Conservation (phyloP, 2,888 invertebrate genomes). For the Calliphora vomitoria region DNA sequence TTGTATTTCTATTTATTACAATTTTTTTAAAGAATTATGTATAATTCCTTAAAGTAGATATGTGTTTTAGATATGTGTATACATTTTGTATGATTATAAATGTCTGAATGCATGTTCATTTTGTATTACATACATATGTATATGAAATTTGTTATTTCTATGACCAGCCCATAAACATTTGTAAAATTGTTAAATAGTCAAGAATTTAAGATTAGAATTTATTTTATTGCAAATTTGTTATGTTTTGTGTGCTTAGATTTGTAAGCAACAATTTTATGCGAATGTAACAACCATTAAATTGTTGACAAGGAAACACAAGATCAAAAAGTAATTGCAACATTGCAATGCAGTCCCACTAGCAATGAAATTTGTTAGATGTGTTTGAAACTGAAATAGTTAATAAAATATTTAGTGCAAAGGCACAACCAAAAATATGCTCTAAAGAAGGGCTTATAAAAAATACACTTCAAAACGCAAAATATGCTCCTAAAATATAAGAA, state of each 20-base stretch:
- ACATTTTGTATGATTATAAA: conserved; percentile 1
- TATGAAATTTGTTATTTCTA: neutral
- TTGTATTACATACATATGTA: neutral
- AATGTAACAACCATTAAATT: conserved; percentile 11
- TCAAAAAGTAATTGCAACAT: neutral
- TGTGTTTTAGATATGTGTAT: neutral
- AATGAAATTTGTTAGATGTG: too few relatives aligned
- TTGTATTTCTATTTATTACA: neutral
- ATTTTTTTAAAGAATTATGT: conserved; percentile 5
- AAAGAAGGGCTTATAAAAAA: too few relatives aligned
- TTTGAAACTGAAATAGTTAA: too few relatives aligned
- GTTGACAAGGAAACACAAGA: neutral
- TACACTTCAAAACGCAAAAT: too few relatives aligned
- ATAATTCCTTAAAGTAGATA: neutral
- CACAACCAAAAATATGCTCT: too few relatives aligned
- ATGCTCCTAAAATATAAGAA: too few relatives aligned
- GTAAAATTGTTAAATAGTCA: conserved; percentile 43
- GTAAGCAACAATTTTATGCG: neutral
- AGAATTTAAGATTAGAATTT: conserved; percentile 51
- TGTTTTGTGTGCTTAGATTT: conserved; percentile 1
- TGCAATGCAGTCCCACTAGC: too few relatives aligned
- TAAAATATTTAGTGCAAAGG: too few relatives aligned
- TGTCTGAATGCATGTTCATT: neutral
- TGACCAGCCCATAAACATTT: conserved; percentile 19
- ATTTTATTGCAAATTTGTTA: conserved; percentile 1